A percentile compares a stretch with the other conserved stretches of the same genome.
phyloP scores from a whole-genome alignment of 2,888 invertebrate species.

The Malthinus flaveolus region DNA sequence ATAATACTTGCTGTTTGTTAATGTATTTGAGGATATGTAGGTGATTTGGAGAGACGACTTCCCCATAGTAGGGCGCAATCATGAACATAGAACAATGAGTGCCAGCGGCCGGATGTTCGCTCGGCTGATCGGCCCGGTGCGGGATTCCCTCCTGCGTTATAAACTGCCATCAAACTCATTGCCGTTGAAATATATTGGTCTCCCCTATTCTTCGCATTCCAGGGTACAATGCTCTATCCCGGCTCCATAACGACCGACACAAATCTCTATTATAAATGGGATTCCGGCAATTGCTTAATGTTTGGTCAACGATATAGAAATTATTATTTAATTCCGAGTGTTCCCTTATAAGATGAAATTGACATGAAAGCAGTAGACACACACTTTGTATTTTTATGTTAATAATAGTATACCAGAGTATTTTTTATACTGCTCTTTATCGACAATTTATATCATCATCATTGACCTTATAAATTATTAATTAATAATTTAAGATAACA shows the following conservation, averaged over 20 bases:
- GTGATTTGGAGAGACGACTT: conserved; percentile 21
- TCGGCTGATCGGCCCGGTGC: conserved; percentile 47
- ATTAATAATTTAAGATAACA: no score
- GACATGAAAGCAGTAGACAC: conserved; percentile 8
- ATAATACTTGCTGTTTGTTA: not conserved
- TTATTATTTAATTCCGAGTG: conserved; percentile 45
- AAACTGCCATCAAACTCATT: conserved; percentile 44
- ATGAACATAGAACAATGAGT: conserved; percentile 40
- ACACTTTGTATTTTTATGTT: conserved; percentile 7
- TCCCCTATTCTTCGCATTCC: conserved; percentile 46
- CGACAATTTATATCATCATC: no score
- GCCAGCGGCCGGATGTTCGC: conserved; percentile 47
- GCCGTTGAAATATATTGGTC: conserved; percentile 46
- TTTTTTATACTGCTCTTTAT: no score
- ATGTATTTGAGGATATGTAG: conserved; percentile 9
- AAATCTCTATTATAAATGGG: conserved; percentile 42
- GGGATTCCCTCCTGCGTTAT: conserved; percentile 41
- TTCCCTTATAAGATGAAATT: conserved; percentile 12
- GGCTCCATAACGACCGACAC: conserved; percentile 33
- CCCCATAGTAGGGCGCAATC: conserved; percentile 27
- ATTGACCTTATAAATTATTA: no score
- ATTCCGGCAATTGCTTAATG: conserved; percentile 45
- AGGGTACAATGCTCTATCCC: conserved; percentile 35
- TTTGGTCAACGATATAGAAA: conserved; percentile 49
- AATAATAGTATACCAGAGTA: no score